These are phyloP conservation scores for Amphipyra tragopoginis DNA, from an alignment of 2,888 invertebrate species.

Conservation along the genomic window DNA sequence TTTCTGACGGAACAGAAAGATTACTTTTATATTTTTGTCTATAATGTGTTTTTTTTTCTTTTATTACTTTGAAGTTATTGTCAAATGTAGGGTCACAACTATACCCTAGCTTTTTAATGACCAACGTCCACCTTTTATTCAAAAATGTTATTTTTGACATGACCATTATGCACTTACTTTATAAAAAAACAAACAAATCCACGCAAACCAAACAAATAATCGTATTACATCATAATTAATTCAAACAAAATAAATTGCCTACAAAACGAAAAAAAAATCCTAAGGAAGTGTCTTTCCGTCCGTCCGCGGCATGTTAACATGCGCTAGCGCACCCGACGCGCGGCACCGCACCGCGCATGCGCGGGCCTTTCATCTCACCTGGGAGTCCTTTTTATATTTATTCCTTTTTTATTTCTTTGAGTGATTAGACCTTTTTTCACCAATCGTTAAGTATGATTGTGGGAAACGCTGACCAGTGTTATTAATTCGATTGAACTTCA, in stretches of 20 bases:
- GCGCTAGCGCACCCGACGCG: constrained; percentile 69
- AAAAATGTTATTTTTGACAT: no score
- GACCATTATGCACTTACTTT: no score
- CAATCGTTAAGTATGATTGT: constrained; percentile 81
- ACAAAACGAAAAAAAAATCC: constrained; percentile 50
- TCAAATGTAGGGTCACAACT: no score
- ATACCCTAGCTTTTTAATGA: no score
- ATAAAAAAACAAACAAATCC: constrained; percentile 1
- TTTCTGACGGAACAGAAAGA: no score
- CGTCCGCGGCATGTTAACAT: constrained; percentile 76
- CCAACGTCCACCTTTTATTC: no score
- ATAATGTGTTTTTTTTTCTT: no score
- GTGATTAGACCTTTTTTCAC: constrained; percentile 71
- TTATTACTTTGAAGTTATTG: no score
- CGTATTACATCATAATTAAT: constrained; percentile 52
- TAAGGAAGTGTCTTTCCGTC: constrained; percentile 81
- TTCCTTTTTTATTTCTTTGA: constrained; percentile 74
- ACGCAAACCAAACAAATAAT: constrained; percentile 25
- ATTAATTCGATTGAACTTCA: constrained; percentile 81
- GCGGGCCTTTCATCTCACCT: constrained; percentile 84
- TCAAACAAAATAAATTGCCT: constrained; percentile 45
- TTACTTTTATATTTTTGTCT: no score
- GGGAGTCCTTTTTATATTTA: constrained; percentile 78
- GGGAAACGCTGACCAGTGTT: constrained; percentile 81
- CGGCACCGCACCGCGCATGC: constrained; percentile 59